Conservation (phyloP, 2,888 invertebrate genomes). For the Thysanoteuthis rhombus region DNA sequence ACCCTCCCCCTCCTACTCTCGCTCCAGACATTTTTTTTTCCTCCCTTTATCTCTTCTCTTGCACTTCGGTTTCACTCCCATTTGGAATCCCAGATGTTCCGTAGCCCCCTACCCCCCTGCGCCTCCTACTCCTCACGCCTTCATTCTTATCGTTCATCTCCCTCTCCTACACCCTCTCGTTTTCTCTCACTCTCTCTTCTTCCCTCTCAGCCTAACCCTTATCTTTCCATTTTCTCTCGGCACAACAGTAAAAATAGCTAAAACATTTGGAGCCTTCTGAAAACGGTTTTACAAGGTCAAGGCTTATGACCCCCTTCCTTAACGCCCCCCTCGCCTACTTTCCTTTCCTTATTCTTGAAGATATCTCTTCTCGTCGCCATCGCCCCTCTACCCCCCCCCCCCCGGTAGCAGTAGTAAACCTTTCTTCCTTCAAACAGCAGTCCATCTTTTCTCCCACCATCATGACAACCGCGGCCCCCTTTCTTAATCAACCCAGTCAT, state of each 20-base stretch:
- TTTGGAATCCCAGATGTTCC: background rate
- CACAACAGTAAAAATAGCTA: no score
- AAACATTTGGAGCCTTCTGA: no score
- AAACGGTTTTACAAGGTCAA: no score
- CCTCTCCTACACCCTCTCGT: background rate
- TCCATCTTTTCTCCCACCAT: background rate
- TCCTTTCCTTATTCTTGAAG: background rate
- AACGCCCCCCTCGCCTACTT: background rate
- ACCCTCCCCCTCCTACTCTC: no score
- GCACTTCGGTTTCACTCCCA: background rate
- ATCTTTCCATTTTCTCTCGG: background rate
- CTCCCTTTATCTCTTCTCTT: background rate
- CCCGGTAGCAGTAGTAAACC: background rate
- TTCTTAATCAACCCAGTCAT: no score
- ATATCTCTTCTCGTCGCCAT: no score
- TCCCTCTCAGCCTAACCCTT: background rate
- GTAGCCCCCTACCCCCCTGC: background rate
- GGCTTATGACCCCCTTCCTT: background rate
- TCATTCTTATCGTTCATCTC: background rate
- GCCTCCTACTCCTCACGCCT: fast-evolving
- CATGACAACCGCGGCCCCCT: background rate
- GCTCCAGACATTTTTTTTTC: no score
- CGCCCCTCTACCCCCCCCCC: no score
- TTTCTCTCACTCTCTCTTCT: background rate
- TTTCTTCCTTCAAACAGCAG: background rate